A percentile compares a stretch with the other conserved stretches of the same genome.
Conservation (phyloP, 2,113 vertebrate genomes). For the Chamaea fasciata region DNA sequence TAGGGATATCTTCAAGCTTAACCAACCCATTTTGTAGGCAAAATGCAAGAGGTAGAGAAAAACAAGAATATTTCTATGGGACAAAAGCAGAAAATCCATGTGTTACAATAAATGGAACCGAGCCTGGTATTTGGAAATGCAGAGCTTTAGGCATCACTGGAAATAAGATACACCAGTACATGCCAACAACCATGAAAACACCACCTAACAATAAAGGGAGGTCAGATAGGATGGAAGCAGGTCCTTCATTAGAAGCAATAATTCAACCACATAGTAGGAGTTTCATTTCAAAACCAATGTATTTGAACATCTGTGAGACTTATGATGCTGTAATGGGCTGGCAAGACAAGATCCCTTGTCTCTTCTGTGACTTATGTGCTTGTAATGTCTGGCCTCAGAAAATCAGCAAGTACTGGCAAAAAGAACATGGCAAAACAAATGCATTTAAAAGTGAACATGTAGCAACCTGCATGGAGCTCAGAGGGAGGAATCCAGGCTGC, state of each 20-base stretch:
- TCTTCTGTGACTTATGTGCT: conserved; percentile 36
- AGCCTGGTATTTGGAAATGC: background rate
- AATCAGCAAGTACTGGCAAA: background rate
- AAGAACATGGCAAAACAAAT: conserved; percentile 9
- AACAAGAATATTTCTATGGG: background rate
- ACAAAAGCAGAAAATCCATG: background rate
- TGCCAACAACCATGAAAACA: background rate
- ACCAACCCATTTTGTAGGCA: background rate
- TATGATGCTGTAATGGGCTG: conserved; percentile 19
- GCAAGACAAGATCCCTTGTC: conserved; percentile 34
- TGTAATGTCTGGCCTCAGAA: conserved; percentile 34
- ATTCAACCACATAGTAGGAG: conserved; percentile 22
- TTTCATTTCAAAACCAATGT: conserved; percentile 46
- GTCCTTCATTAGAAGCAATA: conserved; percentile 12
- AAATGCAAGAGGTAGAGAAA: background rate
- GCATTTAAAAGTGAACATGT: background rate
- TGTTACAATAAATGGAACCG: background rate
- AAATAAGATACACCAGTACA: background rate
- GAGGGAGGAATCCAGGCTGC: background rate
- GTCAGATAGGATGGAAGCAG: conserved; percentile 24
- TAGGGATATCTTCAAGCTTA: background rate
- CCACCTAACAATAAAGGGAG: background rate
- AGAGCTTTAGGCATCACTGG: background rate
- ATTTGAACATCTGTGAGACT: conserved; percentile 58
- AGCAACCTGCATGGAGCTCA: background rate